Base-by-base conservation (phyloP, 2,888 invertebrate species). In the Seira sanloemensis region DNA sequence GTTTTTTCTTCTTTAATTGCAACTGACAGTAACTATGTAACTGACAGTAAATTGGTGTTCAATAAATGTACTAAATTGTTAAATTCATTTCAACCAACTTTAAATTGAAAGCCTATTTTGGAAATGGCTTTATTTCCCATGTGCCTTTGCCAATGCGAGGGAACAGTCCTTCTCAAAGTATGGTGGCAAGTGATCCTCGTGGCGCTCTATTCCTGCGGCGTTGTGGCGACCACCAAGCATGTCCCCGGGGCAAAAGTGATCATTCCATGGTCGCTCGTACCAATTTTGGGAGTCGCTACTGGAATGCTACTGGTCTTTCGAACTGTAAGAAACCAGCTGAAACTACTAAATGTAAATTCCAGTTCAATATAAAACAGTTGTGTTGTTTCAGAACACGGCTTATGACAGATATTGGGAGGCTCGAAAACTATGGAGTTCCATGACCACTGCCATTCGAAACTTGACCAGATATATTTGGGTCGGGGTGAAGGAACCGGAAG, bases 321-420 rank as follows among this genome's bases (percentile, higher is more conserved):
- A 9, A 88, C 88, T 7, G n/a, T n/a, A n/a, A n/a, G n/a, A n/a
- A n/a, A n/a, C n/a, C n/a, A n/a, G n/a, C n/a, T n/a, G n/a, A n/a
- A n/a, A n/a, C n/a, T n/a, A n/a, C n/a, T n/a, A n/a, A n/a, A n/a
- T n/a, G n/a, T n/a, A n/a, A n/a, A n/a, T n/a, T n/a, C n/a, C n/a
- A n/a, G n/a, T n/a, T n/a, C n/a, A n/a, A n/a, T n/a, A n/a, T n/a
- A n/a, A n/a, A n/a, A n/a, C n/a, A n/a, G n/a, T n/a, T n/a, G n/a
- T n/a, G n/a, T n/a, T n/a, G n/a, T n/a, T n/a, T n/a, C n/a, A n/a
- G n/a, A 88, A 89, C 65, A 88, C 89, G 9, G 87, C 89, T 1
- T 89, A 88, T 65, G 89, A 88, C 78, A 76, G 88, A 84, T 87
- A 86, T 26, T 86, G 85, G 82, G 87, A 87, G 76, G 87, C 86